phyloP scores from a whole-genome alignment of 2,113 vertebrate species.

The Rhabdornis inornatus region DNA sequence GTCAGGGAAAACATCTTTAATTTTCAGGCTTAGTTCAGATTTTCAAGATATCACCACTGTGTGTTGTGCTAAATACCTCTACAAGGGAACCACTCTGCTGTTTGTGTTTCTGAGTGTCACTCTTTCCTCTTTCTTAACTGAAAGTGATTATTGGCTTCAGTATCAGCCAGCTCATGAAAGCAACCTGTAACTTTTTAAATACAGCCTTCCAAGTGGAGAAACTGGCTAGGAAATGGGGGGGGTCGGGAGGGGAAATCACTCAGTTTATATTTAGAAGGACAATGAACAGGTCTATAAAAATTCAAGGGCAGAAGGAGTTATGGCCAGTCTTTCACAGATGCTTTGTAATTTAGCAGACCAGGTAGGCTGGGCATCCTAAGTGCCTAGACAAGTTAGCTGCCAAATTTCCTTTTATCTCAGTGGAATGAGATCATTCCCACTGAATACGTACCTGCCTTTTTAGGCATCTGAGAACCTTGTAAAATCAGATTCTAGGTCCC shows the following conservation, averaged over 20 bases:
- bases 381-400: not conserved
- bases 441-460: not conserved
- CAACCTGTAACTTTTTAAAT: rapidly evolving
- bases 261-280: not conserved
- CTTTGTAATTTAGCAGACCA: not conserved
- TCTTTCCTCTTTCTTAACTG: not conserved
- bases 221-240: not conserved
- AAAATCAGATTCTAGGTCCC: not conserved
- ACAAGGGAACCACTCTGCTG: not conserved
- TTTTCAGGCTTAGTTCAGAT: not conserved
- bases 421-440: not conserved
- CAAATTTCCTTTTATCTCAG: not conserved
- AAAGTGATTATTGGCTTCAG: not conserved
- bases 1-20: not conserved
- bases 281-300: not conserved
- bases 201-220: not conserved
- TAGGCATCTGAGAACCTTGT: not conserved
- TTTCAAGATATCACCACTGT: rapidly evolving
- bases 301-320: not conserved
- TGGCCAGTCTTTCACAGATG: not conserved
- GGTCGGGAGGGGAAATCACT: rapidly evolving
- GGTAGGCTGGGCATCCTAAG: not conserved
- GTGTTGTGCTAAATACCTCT: rapidly evolving
- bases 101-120: not conserved
- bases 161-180: not conserved